A percentile compares a stretch with the other conserved stretches of the same genome.
Conservation (phyloP, 2,888 invertebrate species). For the Anoplius nigerrimus region DNA sequence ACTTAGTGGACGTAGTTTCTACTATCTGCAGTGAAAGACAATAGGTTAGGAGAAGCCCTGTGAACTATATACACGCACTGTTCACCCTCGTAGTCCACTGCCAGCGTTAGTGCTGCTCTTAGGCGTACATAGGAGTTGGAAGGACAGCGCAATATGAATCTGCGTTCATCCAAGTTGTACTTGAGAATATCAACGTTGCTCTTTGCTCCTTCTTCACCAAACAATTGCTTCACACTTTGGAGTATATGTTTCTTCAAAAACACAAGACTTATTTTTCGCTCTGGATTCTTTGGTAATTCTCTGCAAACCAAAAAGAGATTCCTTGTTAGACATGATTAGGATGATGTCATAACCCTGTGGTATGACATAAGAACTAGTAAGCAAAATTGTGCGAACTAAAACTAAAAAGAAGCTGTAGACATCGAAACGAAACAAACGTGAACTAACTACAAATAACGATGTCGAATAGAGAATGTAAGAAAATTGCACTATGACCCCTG, state of each 20-base stretch:
- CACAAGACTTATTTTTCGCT: slow-evolving; percentile 74
- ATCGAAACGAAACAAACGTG: not conserved
- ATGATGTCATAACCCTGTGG: not conserved
- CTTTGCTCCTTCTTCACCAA: slow-evolving; percentile 18
- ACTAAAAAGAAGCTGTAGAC: too few species aligned
- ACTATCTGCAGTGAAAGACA: slow-evolving; percentile 65
- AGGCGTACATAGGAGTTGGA: slow-evolving; percentile 77
- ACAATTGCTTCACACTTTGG: slow-evolving; percentile 13
- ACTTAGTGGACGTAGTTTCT: slow-evolving; percentile 62
- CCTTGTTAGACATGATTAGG: not conserved
- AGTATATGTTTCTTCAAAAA: slow-evolving; percentile 79
- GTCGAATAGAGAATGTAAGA: too few species aligned
- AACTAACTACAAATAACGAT: not conserved
- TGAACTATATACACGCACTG: slow-evolving; percentile 78
- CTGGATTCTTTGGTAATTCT: slow-evolving; percentile 72
- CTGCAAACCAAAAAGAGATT: slow-evolving; percentile 69
- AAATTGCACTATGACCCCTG: too few species aligned
- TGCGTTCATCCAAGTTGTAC: slow-evolving; percentile 74
- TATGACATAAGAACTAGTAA: not conserved
- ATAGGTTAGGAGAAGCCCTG: slow-evolving; percentile 76
- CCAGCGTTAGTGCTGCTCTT: slow-evolving; percentile 78
- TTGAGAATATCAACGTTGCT: slow-evolving; percentile 78
- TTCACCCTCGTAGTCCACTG: slow-evolving; percentile 74
- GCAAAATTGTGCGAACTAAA: too few species aligned
- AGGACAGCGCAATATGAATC: slow-evolving; percentile 78